A percentile compares a stretch with the other conserved stretches of the same genome.
phyloP scores from a whole-genome alignment of 53 echinoderm and acorn worm species.

The Hippasteria phrygiana region DNA sequence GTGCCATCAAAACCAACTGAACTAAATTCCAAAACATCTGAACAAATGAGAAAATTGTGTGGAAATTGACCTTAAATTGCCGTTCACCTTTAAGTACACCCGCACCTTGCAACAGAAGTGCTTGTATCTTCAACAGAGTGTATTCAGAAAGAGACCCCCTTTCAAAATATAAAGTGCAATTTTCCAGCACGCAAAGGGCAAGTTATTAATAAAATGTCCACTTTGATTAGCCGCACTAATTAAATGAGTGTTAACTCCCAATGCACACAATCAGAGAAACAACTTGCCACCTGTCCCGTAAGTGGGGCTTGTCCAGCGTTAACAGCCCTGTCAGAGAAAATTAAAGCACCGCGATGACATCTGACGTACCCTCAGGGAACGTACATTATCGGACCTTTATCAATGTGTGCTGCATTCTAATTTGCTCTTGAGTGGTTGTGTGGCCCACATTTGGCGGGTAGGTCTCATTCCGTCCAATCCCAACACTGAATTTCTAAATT shows the following conservation, averaged over 20 bases:
- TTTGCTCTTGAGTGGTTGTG: background rate
- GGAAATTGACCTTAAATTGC: too few species aligned
- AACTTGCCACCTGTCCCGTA: background rate
- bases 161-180: background rate
- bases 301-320: background rate
- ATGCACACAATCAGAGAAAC: background rate
- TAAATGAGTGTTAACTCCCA: background rate
- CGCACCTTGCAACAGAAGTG: too few species aligned
- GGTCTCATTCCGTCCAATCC: too few species aligned
- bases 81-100: too few species aligned
- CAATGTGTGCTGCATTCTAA: background rate
- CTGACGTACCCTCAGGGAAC: conserved; percentile 10
- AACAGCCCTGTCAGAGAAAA: background rate
- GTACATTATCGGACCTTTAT: background rate
- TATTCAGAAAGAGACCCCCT: too few species aligned
- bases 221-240: background rate
- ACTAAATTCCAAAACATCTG: too few species aligned
- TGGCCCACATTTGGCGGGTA: too few species aligned
- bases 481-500: too few species aligned
- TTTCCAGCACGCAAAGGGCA: background rate
- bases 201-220: background rate
- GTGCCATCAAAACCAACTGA: too few species aligned
- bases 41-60: too few species aligned
- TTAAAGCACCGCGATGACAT: background rate
- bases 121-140: too few species aligned